Evolutionary conservation across 2,113 vertebrate genomes (phyloP).

Genomic region (Phaethornis superciliosus): DNA sequence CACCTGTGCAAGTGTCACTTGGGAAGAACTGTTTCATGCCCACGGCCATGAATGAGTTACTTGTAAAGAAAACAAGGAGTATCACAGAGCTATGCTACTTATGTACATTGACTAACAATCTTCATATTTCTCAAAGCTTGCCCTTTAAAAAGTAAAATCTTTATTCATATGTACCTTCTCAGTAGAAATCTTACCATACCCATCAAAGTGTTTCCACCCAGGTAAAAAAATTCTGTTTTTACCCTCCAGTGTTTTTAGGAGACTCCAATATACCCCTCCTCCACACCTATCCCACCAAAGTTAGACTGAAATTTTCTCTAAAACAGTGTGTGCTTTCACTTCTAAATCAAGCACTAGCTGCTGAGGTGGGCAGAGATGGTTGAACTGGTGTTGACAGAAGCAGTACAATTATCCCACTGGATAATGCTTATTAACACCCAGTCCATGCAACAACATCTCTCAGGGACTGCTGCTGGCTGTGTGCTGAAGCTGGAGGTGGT

Average conservation of each 20-base stretch:
- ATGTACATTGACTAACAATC: background rate
- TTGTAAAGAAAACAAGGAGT: background rate
- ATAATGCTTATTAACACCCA: background rate
- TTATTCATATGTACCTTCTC: background rate
- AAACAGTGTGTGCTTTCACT: background rate
- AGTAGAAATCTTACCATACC: background rate
- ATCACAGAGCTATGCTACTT: background rate
- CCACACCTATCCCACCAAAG: background rate
- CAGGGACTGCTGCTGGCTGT: background rate
- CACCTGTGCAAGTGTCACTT: accelerated
- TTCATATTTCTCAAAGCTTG: background rate
- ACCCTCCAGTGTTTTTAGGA: background rate
- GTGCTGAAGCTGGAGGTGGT: background rate
- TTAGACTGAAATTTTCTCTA: background rate
- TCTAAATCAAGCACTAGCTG: background rate
- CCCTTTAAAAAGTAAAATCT: background rate
- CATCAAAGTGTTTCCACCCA: background rate
- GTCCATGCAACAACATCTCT: background rate
- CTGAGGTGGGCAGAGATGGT: background rate
- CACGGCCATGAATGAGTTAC: background rate
- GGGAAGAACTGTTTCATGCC: background rate
- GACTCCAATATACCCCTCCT: background rate
- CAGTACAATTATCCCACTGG: background rate
- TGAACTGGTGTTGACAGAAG: background rate
- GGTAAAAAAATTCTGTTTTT: background rate